A percentile compares a stretch with the other conserved stretches of the same genome.
Evolutionary conservation across 2,888 invertebrate species (phyloP).

Genomic region (Diarsia rubi): DNA sequence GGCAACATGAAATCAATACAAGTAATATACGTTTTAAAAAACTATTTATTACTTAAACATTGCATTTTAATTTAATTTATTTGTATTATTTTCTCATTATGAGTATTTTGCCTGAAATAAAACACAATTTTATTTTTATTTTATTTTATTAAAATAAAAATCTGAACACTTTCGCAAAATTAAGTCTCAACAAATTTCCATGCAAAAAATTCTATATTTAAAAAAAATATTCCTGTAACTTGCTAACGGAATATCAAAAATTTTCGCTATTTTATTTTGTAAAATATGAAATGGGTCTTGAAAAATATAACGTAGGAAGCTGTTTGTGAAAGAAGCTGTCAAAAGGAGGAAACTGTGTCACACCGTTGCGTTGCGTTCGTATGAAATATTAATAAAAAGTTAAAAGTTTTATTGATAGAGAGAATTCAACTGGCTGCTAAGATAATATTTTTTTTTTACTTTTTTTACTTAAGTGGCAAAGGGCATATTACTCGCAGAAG

Average conservation of each 20-base stretch:
- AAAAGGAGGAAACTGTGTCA: conserved; percentile 16
- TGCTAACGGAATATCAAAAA: neutral
- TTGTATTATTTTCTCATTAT: no score
- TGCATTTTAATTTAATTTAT: no score
- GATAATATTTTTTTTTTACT: neutral
- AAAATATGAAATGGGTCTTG: conserved; percentile 16
- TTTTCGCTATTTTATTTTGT: conserved; percentile 16
- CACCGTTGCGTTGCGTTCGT: neutral
- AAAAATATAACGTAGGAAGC: conserved; percentile 15
- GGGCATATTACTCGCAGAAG: no score
- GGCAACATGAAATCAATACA: no score
- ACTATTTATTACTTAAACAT: no score
- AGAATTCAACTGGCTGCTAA: conserved; percentile 8
- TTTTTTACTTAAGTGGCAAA: neutral
- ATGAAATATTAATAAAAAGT: neutral
- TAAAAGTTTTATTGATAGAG: conserved; percentile 31
- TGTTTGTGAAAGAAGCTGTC: conserved; percentile 34
- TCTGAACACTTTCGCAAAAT: neutral
- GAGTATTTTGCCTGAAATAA: no score
- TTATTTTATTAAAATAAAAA: neutral
- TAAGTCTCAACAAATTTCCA: neutral
- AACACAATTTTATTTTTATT: no score
- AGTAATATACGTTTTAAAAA: no score
- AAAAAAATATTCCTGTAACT: neutral
- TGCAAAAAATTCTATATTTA: neutral